phyloP scores from a whole-genome alignment of 2,888 invertebrate genomes.

The Archips xylosteana region DNA sequence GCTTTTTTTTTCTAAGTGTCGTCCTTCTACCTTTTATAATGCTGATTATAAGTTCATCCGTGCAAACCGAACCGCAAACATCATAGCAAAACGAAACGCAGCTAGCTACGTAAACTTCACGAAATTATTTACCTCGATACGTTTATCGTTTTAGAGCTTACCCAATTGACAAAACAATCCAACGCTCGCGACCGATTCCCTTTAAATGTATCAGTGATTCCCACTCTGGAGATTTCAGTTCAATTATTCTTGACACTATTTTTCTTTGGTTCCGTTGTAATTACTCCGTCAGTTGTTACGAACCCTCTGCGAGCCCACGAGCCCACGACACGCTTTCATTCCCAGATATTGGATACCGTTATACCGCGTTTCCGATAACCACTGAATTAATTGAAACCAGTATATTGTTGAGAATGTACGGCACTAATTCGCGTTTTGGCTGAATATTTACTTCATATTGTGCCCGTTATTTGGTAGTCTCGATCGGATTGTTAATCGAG shows the following conservation, averaged over 20 bases:
- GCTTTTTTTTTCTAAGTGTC: no score
- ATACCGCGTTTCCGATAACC: constrained; percentile 30
- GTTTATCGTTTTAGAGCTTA: no score
- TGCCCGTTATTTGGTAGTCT: not conserved
- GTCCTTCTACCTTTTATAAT: no score
- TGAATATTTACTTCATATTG: constrained; percentile 12
- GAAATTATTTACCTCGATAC: no score
- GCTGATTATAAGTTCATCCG: no score
- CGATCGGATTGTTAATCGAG: constrained; percentile 6
- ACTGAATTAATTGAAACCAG: constrained; percentile 38
- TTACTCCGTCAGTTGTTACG: constrained; percentile 21
- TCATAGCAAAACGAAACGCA: no score
- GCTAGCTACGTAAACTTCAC: no score
- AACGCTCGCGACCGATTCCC: not conserved
- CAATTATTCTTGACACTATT: constrained; percentile 3
- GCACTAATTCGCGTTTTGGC: constrained; percentile 13
- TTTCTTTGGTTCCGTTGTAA: constrained; percentile 10
- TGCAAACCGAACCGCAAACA: no score
- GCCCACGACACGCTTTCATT: constrained; percentile 21
- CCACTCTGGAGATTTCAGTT: not conserved
- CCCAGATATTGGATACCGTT: constrained; percentile 33
- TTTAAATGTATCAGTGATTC: not conserved
- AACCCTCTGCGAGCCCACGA: not conserved
- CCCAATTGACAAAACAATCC: no score
- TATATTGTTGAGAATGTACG: constrained; percentile 7